Evolutionary conservation across 2,113 vertebrate genomes (phyloP).

Genomic region (Pedetes capensis): DNA sequence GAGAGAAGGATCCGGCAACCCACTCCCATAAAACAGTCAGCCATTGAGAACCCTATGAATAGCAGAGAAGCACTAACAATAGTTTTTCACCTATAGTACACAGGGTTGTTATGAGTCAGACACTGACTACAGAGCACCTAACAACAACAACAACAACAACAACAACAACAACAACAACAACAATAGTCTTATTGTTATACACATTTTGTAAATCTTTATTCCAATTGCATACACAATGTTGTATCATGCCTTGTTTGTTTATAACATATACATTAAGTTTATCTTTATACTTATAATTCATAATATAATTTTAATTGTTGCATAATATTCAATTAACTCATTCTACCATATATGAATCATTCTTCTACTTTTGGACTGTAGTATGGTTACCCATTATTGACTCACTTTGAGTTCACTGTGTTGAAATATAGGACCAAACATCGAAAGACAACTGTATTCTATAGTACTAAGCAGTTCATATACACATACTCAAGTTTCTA

Average conservation of each 20-base stretch:
- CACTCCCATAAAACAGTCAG: too few relatives aligned
- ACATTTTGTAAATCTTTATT: neutral
- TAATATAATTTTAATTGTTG: neutral
- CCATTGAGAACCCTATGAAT: too few relatives aligned
- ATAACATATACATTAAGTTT: slow-evolving; percentile 7
- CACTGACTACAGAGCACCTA: too few relatives aligned
- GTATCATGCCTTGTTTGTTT: neutral
- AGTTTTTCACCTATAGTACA: too few relatives aligned
- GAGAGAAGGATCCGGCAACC: too few relatives aligned
- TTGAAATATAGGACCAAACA: neutral
- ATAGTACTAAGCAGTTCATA: neutral
- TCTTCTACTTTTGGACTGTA: neutral
- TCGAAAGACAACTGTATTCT: neutral
- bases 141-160: too few relatives aligned
- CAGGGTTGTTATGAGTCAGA: too few relatives aligned
- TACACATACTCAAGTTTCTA: neutral
- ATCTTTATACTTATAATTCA: neutral
- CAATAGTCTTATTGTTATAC: neutral
- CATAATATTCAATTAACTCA: neutral
- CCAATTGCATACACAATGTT: neutral
- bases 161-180: too few relatives aligned
- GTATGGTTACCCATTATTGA: neutral
- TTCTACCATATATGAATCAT: neutral
- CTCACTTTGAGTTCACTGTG: neutral
- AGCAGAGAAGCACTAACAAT: too few relatives aligned